These are phyloP conservation scores for Adrianichthys oophorus DNA, from an alignment of 2,797 vertebrate species.

Conservation along the genomic window DNA sequence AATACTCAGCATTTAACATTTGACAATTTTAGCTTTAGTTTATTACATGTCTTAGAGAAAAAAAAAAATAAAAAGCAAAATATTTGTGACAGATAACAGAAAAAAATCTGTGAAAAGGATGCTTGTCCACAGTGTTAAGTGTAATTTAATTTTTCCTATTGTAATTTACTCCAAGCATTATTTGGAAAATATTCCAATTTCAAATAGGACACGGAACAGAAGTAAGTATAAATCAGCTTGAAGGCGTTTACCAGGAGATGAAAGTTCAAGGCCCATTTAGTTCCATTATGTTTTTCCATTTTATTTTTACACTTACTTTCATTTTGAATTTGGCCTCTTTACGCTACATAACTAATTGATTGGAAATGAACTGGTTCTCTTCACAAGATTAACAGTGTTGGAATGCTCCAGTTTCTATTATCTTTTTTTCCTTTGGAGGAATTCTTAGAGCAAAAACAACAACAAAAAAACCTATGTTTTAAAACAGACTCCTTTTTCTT, in stretches of 20 bases:
- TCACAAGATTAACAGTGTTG: not conserved
- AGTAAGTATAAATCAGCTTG: not conserved
- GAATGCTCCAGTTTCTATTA: not conserved
- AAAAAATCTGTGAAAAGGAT: no score
- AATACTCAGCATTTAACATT: no score
- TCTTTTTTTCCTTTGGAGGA: not conserved
- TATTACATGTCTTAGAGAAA: no score
- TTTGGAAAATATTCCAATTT: not conserved
- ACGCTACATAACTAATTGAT: not conserved
- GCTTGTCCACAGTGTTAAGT: no score
- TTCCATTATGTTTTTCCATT: not conserved
- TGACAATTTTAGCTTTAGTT: no score
- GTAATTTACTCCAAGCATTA: no score
- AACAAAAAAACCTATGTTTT: no score
- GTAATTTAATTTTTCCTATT: no score
- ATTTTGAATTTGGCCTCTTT: slow-evolving; percentile 1
- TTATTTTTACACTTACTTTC: slow-evolving; percentile 1
- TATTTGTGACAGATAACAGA: no score
- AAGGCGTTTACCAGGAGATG: not conserved
- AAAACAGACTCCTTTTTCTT: no score
- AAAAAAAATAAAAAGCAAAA: no score
- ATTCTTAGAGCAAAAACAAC: no score
- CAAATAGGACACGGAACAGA: not conserved
- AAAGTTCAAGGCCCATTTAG: not conserved
- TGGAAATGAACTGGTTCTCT: not conserved